Evolutionary conservation across 2,888 invertebrate genomes (phyloP), one percentile per base, ranked within the genome.

Genomic region (Sinhomidia bicolor): DNA sequence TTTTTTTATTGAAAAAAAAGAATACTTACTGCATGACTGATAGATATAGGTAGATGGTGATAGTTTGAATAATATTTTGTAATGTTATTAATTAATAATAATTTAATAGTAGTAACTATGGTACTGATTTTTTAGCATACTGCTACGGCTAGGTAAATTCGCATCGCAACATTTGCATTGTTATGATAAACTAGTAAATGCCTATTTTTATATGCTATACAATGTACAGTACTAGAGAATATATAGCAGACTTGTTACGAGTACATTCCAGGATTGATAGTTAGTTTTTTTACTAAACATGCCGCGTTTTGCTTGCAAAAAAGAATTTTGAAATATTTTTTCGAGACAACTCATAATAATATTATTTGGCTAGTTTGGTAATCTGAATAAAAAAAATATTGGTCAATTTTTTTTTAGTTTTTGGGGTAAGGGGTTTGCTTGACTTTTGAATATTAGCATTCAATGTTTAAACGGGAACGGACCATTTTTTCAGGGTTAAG

Each of bases 21-120:
- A 47, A 47, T 74, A 74, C 68, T 71, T 74, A 74, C 68, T 71
- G 68, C 68, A 41, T 32, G 65, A 65, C 32, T 32, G 65, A 65
- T 65, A 65, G 14, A 65, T 14, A 79, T 51, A 29, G 14, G 10
- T 54, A 54, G 32, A 32, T 79, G 57, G 57, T 62, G 62, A 80
- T 60, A 80, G 23, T 44, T 74, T 47, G 17, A 41, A 65, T 29
- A 41, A 71, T 20, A 62, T 6, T n/a, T 36, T n/a, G 47, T 29
- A 44, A 29, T 2, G 41, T n/a, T n/a, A n/a, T n/a, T n/a, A n/a
- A n/a, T n/a, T 54, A 78, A 36, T 17, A 29, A 29, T 78, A 51
- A 26, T 44, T 1, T 47, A 51, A 47, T 60, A 62, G 14, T 62
- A 32, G 26, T 65, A 65, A 65, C 9, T 36, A n/a, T 41, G 41